phyloP scores from a whole-genome alignment of 1,140 invertebrate species.

The Papilio helenus region DNA sequence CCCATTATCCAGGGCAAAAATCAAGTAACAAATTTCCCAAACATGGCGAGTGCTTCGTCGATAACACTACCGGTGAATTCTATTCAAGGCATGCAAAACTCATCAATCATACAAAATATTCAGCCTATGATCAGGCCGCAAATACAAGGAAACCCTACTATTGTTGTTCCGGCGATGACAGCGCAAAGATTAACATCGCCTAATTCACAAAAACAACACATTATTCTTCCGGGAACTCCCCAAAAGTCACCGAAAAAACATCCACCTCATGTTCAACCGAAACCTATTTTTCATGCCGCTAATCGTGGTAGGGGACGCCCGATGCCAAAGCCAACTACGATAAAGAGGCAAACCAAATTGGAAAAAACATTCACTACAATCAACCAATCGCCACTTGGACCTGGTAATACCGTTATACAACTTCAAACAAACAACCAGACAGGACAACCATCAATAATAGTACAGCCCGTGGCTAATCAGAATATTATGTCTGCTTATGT shows the following conservation, averaged over 20 bases:
- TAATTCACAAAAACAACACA: constrained; percentile 77
- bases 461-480: constrained; percentile 86
- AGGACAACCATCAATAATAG: constrained; percentile 85
- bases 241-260: constrained; percentile 82
- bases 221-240: constrained; percentile 70
- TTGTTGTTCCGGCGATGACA: constrained; percentile 78
- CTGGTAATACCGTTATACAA: constrained; percentile 78
- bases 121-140: constrained; percentile 79
- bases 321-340: constrained; percentile 77
- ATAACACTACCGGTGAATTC: constrained; percentile 79
- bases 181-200: constrained; percentile 76
- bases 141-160: constrained; percentile 78
- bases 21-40: constrained; percentile 79
- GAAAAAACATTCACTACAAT: constrained; percentile 79
- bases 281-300: constrained; percentile 79
- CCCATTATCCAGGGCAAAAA: constrained; percentile 78
- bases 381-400: constrained; percentile 72
- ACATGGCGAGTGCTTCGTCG: constrained; percentile 78
- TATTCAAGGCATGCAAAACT: constrained; percentile 76
- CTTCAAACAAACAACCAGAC: constrained; percentile 79
- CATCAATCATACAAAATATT: constrained; percentile 78
- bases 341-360: constrained; percentile 78
- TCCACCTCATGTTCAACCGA: constrained; percentile 76
- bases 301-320: constrained; percentile 74
- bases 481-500: constrained; percentile 89